Evolutionary conservation across 35 echinoderm and acorn worm species (phyloP), one percentile per base, ranked within the genome.

Genomic region (Heliocidaris tuberculata): DNA sequence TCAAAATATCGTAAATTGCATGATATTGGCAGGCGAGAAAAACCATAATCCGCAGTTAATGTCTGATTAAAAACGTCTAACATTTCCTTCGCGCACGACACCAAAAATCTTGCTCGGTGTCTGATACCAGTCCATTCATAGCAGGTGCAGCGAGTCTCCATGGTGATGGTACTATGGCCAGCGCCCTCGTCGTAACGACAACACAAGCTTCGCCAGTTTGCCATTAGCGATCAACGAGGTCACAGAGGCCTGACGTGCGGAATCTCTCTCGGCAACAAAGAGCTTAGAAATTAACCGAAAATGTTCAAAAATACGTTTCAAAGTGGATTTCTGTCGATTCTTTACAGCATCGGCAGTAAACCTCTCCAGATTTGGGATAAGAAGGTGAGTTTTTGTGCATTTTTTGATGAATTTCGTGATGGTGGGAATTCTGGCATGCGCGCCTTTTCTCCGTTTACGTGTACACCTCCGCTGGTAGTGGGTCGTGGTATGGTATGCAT

Each of bases 251-350:
- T 32, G 87, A 89, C 31, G 87, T 89, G 87, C 24, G 87, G 12
- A 48, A 47, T 32, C 10, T 4, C 24, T 89, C 87, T 48, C 87
- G 10, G 87, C 87, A 42, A 89, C 87, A 89, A 89, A 89, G 87
- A 32, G 32, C 87, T 32, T 17, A 89, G 87, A 93, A 93, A 93
- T 93, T 31, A 49, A 93, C 91, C 91, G 91, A 99, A 99, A 86
- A 99, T 99, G 98, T 99, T 99, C 93, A 99, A 99, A 97, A 99
- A 99, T 93, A 99, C 98, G 71, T 99, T 99, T 88, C 98, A 99
- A 71, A 97, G 96, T 88, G 96, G 98, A 92, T 99, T 99, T 95
- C 95, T 99, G 87, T 99, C 98, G 48, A 99, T 99, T 94, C 95
- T 99, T 35, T 99, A 99, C 92, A 97, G 95, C 94, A 99, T 99